These are phyloP conservation scores for Virgularia gustaviana DNA, from an alignment of 92 coral and sea anemone species.

Conservation along the genomic window DNA sequence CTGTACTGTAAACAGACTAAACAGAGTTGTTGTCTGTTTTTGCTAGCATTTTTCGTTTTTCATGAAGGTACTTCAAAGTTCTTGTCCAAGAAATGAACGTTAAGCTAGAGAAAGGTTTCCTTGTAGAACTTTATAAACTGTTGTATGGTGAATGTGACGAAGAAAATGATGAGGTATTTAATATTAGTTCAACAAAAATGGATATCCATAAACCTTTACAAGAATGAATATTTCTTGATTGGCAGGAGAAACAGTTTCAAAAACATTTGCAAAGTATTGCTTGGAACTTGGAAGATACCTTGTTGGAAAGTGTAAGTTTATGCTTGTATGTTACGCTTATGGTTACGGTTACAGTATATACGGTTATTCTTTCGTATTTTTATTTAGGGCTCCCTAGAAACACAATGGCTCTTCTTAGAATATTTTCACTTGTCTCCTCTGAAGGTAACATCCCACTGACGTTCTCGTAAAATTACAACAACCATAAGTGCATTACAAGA, in stretches of 20 bases:
- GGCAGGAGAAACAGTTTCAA: constrained; percentile 67
- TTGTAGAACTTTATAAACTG: constrained; percentile 66
- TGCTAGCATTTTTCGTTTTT: background rate
- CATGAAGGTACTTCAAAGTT: constrained; percentile 74
- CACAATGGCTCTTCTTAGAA: constrained; percentile 76
- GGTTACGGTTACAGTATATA: background rate
- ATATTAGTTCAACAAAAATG: background rate
- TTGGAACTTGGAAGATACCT: constrained; percentile 64
- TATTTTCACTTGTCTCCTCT: constrained; percentile 88
- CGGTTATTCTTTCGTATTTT: background rate
- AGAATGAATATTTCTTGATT: background rate
- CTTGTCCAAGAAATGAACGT: constrained; percentile 93
- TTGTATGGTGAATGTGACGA: constrained; percentile 62
- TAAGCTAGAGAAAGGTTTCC: constrained; percentile 76
- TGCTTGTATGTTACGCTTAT: background rate
- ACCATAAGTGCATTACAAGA: too few relatives aligned
- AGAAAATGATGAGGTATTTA: constrained; percentile 64
- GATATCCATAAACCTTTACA: background rate
- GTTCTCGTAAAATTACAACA: too few relatives aligned
- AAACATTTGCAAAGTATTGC: constrained; percentile 64
- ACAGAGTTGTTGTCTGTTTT: too few relatives aligned
- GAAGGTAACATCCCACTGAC: constrained; percentile 69
- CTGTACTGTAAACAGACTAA: background rate
- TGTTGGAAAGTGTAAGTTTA: constrained; percentile 61
- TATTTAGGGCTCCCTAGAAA: constrained; percentile 76